These are phyloP conservation scores for Merops nubicus DNA, from an alignment of 2,113 vertebrate species.

Conservation along the genomic window DNA sequence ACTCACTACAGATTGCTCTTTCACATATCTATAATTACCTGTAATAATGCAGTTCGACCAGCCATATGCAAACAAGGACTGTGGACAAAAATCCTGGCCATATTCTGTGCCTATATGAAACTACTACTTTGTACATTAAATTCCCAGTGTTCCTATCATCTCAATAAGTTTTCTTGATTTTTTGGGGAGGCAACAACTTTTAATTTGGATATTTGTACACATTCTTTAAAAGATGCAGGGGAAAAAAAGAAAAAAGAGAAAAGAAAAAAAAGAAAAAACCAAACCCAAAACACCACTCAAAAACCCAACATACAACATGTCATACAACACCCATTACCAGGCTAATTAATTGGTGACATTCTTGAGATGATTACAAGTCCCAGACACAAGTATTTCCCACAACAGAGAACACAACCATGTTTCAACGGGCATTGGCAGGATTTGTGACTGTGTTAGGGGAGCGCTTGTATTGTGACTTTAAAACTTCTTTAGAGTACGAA, in stretches of 20 bases:
- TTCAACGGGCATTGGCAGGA: not conserved
- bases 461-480: not conserved
- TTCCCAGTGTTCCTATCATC: not conserved
- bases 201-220: not conserved
- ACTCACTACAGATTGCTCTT: not conserved
- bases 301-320: not conserved
- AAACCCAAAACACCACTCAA: not conserved
- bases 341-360: not conserved
- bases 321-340: not conserved
- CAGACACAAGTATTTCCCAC: not conserved
- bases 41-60: not conserved
- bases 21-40: not conserved
- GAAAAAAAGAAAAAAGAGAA: not conserved
- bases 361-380: not conserved
- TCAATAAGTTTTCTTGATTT: not conserved
- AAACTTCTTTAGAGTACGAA: not conserved
- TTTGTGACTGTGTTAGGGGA: not conserved
- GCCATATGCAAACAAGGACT: not conserved
- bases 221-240: not conserved
- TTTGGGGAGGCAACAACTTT: not conserved
- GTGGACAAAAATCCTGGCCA: not conserved
- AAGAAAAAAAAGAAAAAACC: fast-evolving
- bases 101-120: not conserved
- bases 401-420: not conserved
- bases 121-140: not conserved